Evolutionary conservation across 1,140 invertebrate genomes (phyloP).

Genomic region (Microplitis demolitor): DNA sequence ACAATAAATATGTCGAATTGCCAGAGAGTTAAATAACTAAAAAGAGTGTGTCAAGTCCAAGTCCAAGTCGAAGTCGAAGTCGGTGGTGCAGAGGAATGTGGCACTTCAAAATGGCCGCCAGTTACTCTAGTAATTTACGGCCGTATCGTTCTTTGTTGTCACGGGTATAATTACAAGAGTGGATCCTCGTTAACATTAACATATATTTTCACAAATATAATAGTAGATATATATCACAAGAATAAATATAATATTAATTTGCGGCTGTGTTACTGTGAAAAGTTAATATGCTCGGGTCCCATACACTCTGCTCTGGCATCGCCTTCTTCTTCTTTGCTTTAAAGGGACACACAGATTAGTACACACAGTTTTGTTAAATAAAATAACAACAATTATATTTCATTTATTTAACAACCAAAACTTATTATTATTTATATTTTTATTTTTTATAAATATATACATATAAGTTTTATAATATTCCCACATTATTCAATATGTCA

Average conservation of each 20-base stretch:
- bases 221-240: slow-evolving; percentile 32
- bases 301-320: slow-evolving; percentile 33
- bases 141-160: slow-evolving; percentile 61
- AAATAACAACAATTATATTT: not conserved
- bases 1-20: not conserved
- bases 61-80: too few species aligned
- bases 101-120: slow-evolving; percentile 65
- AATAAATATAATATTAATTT: slow-evolving; percentile 28
- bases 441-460: not conserved
- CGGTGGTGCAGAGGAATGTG: slow-evolving; percentile 56
- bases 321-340: slow-evolving; percentile 9
- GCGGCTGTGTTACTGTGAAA: slow-evolving; percentile 33
- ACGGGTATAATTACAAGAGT: slow-evolving; percentile 47
- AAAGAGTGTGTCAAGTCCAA: slow-evolving; percentile 54
- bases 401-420: not conserved
- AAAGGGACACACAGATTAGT: slow-evolving; percentile 1
- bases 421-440: not conserved
- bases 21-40: slow-evolving; percentile 49
- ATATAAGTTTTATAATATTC: not conserved
- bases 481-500: not conserved
- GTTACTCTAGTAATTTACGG: slow-evolving; percentile 63
- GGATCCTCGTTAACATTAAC: slow-evolving; percentile 26
- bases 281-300: slow-evolving; percentile 49
- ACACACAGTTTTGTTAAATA: not conserved
- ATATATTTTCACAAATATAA: slow-evolving; percentile 27